Evolutionary conservation across 2,888 invertebrate species (phyloP).

Genomic region (Schizaphis graminum): DNA sequence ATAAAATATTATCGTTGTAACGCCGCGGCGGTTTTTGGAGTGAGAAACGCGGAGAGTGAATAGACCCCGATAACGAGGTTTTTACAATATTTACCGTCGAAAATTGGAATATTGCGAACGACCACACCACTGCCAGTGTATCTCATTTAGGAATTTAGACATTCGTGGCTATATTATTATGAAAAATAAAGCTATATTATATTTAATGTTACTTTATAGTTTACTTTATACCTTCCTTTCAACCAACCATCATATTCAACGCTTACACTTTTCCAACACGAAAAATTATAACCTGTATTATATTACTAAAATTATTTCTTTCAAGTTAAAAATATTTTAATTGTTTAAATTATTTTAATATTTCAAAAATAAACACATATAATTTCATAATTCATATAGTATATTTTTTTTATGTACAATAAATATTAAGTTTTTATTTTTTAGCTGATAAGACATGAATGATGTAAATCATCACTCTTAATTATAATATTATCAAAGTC

Average conservation of each 20-base stretch:
- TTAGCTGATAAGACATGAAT: neutral
- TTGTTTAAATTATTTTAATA: neutral
- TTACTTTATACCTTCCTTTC: neutral
- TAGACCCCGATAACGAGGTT: slow-evolving; percentile 20
- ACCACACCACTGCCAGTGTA: neutral
- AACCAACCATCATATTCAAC: neutral
- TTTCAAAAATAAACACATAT: neutral
- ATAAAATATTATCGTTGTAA: slow-evolving; percentile 21
- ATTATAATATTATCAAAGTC: neutral
- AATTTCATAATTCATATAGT: neutral
- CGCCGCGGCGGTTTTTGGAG: neutral
- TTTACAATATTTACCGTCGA: slow-evolving; percentile 38
- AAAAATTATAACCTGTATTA: no score
- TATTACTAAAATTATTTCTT: neutral
- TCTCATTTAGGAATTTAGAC: slow-evolving; percentile 4
- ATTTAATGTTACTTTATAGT: neutral
- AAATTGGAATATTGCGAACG: slow-evolving; percentile 13
- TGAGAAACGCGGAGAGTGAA: neutral
- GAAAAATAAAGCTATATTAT: neutral
- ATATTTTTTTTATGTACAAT: neutral
- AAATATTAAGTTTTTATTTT: neutral
- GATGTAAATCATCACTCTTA: neutral
- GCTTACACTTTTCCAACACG: neutral
- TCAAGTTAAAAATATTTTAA: neutral
- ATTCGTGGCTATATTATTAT: neutral